phyloP scores from a whole-genome alignment of 1,140 invertebrate genomes.

The Lerema accius region DNA sequence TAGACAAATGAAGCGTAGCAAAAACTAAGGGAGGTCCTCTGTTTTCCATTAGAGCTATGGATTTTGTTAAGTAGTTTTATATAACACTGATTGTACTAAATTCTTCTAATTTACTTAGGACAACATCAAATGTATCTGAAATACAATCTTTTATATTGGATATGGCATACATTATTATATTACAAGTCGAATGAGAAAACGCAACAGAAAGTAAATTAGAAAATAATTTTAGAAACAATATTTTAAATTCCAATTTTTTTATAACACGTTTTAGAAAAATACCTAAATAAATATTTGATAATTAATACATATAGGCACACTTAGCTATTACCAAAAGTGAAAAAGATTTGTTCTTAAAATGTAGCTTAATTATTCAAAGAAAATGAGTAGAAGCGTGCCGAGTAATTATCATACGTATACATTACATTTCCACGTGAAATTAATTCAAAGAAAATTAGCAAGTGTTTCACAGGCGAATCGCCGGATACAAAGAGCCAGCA shows the following conservation, averaged over 20 bases:
- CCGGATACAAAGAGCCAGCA: background rate
- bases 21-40: conserved; percentile 13
- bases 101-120: conserved; percentile 3
- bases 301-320: background rate
- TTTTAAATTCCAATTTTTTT: no score
- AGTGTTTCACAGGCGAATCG: conserved; percentile 20
- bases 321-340: conserved; percentile 11
- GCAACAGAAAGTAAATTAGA: no score
- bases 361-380: conserved; percentile 17
- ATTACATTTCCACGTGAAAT: conserved; percentile 47
- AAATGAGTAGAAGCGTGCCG: conserved; percentile 35
- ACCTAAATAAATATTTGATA: background rate
- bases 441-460: conserved; percentile 52
- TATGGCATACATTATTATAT: no score
- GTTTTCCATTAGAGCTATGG: conserved; percentile 1
- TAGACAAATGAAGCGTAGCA: conserved; percentile 16
- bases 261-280: background rate
- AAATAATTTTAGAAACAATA: no score
- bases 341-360: background rate
- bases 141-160: conserved; percentile 1
- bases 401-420: conserved; percentile 50
- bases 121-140: background rate
- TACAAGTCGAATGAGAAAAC: no score
- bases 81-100: background rate
- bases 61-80: background rate